phyloP scores from a whole-genome alignment of 2,888 invertebrate species.

The Rosalia funebris region DNA sequence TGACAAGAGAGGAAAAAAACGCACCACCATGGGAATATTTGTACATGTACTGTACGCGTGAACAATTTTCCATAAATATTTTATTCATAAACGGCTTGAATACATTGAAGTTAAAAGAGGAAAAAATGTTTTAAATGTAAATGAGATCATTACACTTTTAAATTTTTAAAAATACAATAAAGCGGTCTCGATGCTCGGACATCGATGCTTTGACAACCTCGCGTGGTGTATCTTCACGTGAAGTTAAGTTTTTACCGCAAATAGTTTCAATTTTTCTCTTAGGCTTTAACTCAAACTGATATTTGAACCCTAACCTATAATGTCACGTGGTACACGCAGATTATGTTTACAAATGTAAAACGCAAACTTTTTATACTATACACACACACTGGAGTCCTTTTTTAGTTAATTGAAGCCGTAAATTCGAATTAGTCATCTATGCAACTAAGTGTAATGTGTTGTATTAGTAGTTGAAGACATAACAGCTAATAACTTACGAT shows the following conservation, averaged over 20 bases:
- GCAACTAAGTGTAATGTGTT: no score
- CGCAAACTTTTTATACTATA: no score
- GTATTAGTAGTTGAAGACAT: no score
- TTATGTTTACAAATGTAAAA: slow-evolving; percentile 17
- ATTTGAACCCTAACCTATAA: slow-evolving; percentile 2
- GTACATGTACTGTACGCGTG: slow-evolving; percentile 34
- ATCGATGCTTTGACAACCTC: no score
- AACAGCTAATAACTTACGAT: slow-evolving; percentile 31
- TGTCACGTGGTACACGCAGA: slow-evolving; percentile 6
- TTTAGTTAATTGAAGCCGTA: no score
- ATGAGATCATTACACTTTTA: slow-evolving; percentile 39
- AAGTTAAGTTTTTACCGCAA: no score
- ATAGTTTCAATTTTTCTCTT: no score
- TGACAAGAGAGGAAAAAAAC: neutral
- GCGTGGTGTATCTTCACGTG: no score
- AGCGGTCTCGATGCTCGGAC: no score
- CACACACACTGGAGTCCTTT: no score
- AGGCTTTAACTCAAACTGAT: no score
- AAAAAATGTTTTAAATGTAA: slow-evolving; percentile 34
- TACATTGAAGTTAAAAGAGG: slow-evolving; percentile 34
- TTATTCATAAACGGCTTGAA: slow-evolving; percentile 42
- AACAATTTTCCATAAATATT: slow-evolving; percentile 41
- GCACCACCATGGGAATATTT: slow-evolving; percentile 4
- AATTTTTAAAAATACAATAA: slow-evolving; percentile 36
- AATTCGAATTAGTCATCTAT: no score